Evolutionary conservation across 2,797 vertebrate genomes (phyloP).

Genomic region (Acipenser transmontanus): DNA sequence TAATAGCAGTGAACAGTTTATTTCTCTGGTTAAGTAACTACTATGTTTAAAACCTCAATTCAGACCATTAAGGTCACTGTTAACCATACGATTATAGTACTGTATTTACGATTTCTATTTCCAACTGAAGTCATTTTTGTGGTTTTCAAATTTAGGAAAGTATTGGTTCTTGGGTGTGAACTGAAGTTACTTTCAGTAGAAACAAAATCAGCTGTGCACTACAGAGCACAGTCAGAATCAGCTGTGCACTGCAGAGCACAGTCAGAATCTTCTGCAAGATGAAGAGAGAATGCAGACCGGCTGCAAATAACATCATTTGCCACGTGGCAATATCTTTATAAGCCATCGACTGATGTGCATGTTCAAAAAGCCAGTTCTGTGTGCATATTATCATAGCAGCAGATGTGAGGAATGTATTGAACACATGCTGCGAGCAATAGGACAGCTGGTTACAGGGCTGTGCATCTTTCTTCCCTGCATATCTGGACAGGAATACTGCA

Average conservation of each 20-base stretch:
- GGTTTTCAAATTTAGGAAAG: too few relatives aligned
- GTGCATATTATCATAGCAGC: conserved; percentile 31
- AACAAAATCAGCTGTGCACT: background rate
- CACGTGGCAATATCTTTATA: conserved; percentile 4
- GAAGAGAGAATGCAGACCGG: background rate
- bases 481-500: background rate
- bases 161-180: too few relatives aligned
- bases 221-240: background rate
- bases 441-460: conserved; percentile 48
- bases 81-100: too few relatives aligned
- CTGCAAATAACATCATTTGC: conserved; percentile 3
- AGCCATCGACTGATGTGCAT: background rate
- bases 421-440: conserved; percentile 64
- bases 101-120: too few relatives aligned
- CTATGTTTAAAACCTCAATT: too few relatives aligned
- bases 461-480: background rate
- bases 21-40: too few relatives aligned
- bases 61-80: too few relatives aligned
- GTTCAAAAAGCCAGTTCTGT: conserved; percentile 5
- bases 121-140: too few relatives aligned
- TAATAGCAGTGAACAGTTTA: background rate
- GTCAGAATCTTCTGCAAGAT: background rate
- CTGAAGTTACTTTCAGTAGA: background rate
- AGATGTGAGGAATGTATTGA: conserved; percentile 66
- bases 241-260: too few relatives aligned